Evolutionary conservation across 2,113 vertebrate genomes (phyloP).

Genomic region (Pangasianodon hypophthalmus): DNA sequence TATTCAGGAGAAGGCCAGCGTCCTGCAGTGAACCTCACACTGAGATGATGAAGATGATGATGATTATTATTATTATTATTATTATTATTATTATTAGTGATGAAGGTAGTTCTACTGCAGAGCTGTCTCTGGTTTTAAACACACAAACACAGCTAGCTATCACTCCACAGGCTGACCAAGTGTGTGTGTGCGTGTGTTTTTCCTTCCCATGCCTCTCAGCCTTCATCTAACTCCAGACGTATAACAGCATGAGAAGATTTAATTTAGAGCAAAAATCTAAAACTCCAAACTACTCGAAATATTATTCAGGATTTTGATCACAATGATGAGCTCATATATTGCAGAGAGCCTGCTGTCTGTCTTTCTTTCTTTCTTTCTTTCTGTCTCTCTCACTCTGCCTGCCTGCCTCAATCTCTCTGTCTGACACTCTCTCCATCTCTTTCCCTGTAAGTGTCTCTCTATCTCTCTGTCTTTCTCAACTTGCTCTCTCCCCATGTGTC

Average conservation of each 20-base stretch:
- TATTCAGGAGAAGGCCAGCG: slow-evolving; percentile 42
- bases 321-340: not conserved
- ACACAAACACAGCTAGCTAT: no score
- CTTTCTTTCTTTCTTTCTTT: not conserved
- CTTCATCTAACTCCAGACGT: not conserved
- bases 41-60: no score
- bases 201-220: not conserved
- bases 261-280: not conserved
- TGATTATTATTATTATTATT: no score
- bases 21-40: slow-evolving; percentile 23
- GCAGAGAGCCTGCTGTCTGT: not conserved
- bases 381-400: not conserved
- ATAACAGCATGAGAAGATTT: not conserved
- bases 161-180: not conserved
- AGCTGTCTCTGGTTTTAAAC: no score
- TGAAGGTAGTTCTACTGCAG: no score
- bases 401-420: not conserved
- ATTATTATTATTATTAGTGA: not conserved
- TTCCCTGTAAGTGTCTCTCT: no score
- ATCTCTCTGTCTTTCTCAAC: not conserved
- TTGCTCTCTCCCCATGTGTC: not conserved
- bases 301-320: not conserved
- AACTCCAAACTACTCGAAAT: not conserved
- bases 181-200: not conserved
- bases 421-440: not conserved